Conservation (phyloP, 2,888 invertebrate genomes). For the Blastobasis lacticolella region DNA sequence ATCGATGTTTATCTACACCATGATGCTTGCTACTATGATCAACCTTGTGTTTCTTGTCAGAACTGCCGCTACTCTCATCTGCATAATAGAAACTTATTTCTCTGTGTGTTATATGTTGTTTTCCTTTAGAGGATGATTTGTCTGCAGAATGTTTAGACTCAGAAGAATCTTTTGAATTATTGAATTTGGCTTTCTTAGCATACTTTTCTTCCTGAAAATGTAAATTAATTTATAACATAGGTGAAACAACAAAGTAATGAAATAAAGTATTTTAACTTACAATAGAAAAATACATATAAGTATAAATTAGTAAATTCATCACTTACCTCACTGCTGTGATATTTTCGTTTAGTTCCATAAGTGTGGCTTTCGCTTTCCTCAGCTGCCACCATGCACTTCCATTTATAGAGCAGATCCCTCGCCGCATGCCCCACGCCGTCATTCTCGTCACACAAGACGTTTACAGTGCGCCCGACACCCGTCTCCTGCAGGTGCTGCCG, state of each 20-base stretch:
- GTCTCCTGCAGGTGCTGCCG: conserved; percentile 90
- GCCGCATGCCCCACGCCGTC: conserved; percentile 79
- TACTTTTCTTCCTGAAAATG: too few relatives aligned
- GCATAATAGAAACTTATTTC: conserved; percentile 26
- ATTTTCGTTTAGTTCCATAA: too few relatives aligned
- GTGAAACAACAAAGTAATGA: too few relatives aligned
- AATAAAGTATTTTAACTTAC: too few relatives aligned
- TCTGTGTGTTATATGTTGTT: conserved; percentile 36
- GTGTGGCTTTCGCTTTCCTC: too few relatives aligned
- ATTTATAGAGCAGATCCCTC: too few relatives aligned
- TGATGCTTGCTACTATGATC: conserved; percentile 31
- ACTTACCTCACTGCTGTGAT: too few relatives aligned
- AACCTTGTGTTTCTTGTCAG: conserved; percentile 39
- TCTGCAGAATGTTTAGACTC: conserved; percentile 35
- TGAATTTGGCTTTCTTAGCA: conserved; percentile 1
- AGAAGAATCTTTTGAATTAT: too few relatives aligned
- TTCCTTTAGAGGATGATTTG: conserved; percentile 35
- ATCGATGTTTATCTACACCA: conserved; percentile 30
- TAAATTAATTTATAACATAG: too few relatives aligned
- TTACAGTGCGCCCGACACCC: conserved; percentile 92
- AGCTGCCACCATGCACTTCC: too few relatives aligned
- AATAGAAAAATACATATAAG: too few relatives aligned
- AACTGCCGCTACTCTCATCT: conserved; percentile 32
- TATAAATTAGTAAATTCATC: too few relatives aligned
- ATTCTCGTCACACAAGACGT: conserved; percentile 85